Base-by-base conservation (phyloP, 35 echinoderm and acorn worm species). In the Eucidaris tribuloides region DNA sequence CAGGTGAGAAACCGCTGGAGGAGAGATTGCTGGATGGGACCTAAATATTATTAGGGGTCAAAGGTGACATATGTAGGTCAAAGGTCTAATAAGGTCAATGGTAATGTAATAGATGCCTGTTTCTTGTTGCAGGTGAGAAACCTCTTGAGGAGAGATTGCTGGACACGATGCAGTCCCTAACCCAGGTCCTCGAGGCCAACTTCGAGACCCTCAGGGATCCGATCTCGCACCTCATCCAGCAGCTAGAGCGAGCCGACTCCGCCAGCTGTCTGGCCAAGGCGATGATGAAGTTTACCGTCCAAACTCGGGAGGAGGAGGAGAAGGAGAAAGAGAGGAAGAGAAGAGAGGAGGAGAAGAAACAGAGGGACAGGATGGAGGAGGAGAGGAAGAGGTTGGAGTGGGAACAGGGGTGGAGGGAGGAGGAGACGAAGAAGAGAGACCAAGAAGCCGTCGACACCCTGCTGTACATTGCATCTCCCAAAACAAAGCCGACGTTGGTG, bases 51-150 rank as follows among this genome's bases (percentile, higher is more conserved):
- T n/a, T n/a, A n/a, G n/a, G n/a, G n/a, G n/a, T n/a, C n/a, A n/a
- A n/a, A n/a, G n/a, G n/a, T n/a, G n/a, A n/a, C n/a, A n/a, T n/a
- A n/a, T n/a, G n/a, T n/a, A n/a, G n/a, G n/a, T n/a, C n/a, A n/a
- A n/a, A n/a, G n/a, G n/a, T n/a, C n/a, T n/a, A n/a, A n/a, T n/a
- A n/a, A n/a, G n/a, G n/a, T n/a, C n/a, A n/a, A n/a, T n/a, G n/a
- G n/a, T n/a, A n/a, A n/a, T n/a, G n/a, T 52, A 52, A 52, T 11
- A 11, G 48, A 11, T 52, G 48, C 9, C 48, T 11, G 38, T 44
- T 74, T 42, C 20, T n/a, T 74, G 7, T 44, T 43, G 37, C 38
- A 74, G 68, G 68, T n/a, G 40, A 74, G 68, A 74, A 74, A 44
- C 38, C 44, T 22, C 38, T 74, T 23, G n/a, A 74, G 27, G 43